phyloP scores from a whole-genome alignment of 2,888 invertebrate genomes.

The Oxytorus armatus region DNA sequence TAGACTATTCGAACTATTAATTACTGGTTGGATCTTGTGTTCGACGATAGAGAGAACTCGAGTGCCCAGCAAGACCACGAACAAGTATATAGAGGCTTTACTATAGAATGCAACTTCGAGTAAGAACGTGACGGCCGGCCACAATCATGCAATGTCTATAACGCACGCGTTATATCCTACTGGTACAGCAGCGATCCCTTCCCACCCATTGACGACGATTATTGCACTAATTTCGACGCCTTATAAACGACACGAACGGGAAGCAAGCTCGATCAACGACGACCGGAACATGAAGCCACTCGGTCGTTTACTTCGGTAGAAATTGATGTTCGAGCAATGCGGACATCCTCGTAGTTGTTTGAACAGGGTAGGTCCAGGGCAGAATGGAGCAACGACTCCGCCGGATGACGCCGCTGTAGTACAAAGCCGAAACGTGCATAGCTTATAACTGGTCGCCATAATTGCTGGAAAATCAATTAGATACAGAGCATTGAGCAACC shows the following conservation, averaged over 20 bases:
- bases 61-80: neutral
- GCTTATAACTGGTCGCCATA: constrained; percentile 24
- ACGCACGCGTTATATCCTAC: constrained; percentile 22
- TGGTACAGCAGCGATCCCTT: constrained; percentile 7
- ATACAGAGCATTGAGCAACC: constrained; percentile 37
- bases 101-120: constrained; percentile 3
- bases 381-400: constrained; percentile 8
- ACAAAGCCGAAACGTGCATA: constrained; percentile 9
- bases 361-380: neutral
- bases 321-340: constrained; percentile 18
- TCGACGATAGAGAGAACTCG: neutral
- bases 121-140: constrained; percentile 51
- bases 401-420: neutral
- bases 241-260: constrained; percentile 11
- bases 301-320: constrained; percentile 38
- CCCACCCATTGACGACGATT: constrained; percentile 50
- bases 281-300: constrained; percentile 36
- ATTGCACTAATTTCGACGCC: constrained; percentile 55
- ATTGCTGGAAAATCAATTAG: constrained; percentile 61
- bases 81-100: constrained; percentile 10
- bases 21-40: constrained; percentile 14
- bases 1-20: constrained; percentile 41
- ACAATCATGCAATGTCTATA: constrained; percentile 31
- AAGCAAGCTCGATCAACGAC: constrained; percentile 9
- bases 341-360: constrained; percentile 21